Conservation (phyloP, 2,113 vertebrate genomes). For the Paralichthys olivaceus region DNA sequence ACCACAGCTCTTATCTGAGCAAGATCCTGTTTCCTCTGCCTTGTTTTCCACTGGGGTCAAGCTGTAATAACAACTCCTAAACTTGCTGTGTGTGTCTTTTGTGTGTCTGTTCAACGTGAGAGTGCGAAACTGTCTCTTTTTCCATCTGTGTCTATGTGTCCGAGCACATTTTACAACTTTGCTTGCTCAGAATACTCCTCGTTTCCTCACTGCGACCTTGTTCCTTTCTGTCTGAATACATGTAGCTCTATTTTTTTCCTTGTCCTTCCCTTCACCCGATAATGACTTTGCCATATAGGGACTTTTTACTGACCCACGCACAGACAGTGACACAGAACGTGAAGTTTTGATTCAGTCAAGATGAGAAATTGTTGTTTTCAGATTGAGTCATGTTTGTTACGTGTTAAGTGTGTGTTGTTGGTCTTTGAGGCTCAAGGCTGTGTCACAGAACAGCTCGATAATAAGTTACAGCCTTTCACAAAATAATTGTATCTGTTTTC, state of each 20-base stretch:
- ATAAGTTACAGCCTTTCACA: background rate
- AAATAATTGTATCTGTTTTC: background rate
- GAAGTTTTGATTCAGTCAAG: background rate
- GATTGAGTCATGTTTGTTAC: background rate
- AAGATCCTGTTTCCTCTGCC: slow-evolving; percentile 69
- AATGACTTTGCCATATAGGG: slow-evolving; percentile 12
- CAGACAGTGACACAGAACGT: background rate
- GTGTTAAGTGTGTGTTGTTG: background rate
- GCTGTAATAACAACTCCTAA: slow-evolving; percentile 75
- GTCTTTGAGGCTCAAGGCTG: background rate
- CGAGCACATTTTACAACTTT: slow-evolving; percentile 13
- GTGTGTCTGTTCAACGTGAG: slow-evolving; percentile 35
- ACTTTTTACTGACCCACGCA: background rate
- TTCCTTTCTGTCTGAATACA: slow-evolving; percentile 28
- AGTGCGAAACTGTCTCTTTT: slow-evolving; percentile 40
- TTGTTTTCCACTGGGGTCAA: slow-evolving; percentile 65
- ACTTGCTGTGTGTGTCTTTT: slow-evolving; percentile 33
- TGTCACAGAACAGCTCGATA: background rate
- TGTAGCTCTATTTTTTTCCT: slow-evolving; percentile 23
- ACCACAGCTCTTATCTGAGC: slow-evolving; percentile 61
- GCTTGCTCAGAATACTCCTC: slow-evolving; percentile 19
- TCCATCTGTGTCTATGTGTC: slow-evolving; percentile 12
- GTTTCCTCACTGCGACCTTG: slow-evolving; percentile 44
- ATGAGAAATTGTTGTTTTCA: background rate
- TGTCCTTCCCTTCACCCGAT: slow-evolving; percentile 33